Percentiles rank a stretch among this genome's conserved stretches.
These are phyloP conservation scores for Sarcophaga subvicina DNA, from an alignment of 2,888 invertebrate genomes.

Conservation along the genomic window DNA sequence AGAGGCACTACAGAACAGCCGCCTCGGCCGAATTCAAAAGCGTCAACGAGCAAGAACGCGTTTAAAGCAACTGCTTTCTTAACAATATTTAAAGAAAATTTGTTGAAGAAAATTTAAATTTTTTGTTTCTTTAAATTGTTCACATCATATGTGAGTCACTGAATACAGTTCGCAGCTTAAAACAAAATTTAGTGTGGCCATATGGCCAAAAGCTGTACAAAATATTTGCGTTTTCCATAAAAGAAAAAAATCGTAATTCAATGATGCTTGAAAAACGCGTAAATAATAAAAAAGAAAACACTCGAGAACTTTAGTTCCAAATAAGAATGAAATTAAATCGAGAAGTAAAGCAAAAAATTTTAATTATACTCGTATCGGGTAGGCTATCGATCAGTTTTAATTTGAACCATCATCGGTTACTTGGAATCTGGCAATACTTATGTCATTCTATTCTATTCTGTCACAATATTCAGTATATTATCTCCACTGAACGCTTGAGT, in stretches of 20 bases:
- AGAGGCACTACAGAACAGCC: too few species aligned
- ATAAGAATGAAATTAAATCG: constrained; percentile 38
- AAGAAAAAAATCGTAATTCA: constrained; percentile 36
- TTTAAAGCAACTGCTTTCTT: constrained; percentile 34
- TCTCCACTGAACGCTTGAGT: too few species aligned
- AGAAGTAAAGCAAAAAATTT: not conserved
- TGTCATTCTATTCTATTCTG: too few species aligned
- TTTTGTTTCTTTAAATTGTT: constrained; percentile 3
- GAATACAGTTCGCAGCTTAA: constrained; percentile 54
- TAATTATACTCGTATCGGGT: too few species aligned
- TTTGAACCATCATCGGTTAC: too few species aligned
- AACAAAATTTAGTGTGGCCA: constrained; percentile 39
- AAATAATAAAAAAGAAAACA: constrained; percentile 5
- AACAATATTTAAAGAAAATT: constrained; percentile 15
- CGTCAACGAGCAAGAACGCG: constrained; percentile 30
- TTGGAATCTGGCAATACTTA: too few species aligned
- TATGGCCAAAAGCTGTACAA: constrained; percentile 25
- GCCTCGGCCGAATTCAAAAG: not conserved
- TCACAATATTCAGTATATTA: too few species aligned
- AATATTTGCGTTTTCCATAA: not conserved
- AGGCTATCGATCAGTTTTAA: too few species aligned
- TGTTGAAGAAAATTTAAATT: not conserved
- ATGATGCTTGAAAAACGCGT: constrained; percentile 53
- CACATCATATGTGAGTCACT: constrained; percentile 42
- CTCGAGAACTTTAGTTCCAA: constrained; percentile 47